Evolutionary conservation across 2,888 invertebrate species (phyloP), one percentile per base, ranked within the genome.

Genomic region (Cantharis lateralis): DNA sequence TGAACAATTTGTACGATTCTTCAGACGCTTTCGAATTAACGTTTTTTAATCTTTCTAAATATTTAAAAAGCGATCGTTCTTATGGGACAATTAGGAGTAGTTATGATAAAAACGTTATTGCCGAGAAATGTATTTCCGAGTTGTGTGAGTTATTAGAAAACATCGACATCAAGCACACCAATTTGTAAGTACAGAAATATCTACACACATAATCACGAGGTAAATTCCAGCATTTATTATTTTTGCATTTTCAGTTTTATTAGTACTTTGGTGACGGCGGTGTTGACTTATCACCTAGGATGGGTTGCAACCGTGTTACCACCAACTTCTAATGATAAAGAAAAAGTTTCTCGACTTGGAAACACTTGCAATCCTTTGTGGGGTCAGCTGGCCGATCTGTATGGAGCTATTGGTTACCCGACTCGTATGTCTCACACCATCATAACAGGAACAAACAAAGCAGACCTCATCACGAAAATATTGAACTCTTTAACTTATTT

Each of bases 211-310:
- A 18, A n/a, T n/a, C n/a, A n/a, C n/a, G n/a, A n/a, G n/a, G n/a
- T 20, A 20, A 3, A 3, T 20, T 18, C 18, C 20, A 20, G 20
- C 20, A 20, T 20, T 3, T 20, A 5, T 24, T 24, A 24, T 24
- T 9, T 32, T 32, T 32, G 5, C 5, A 84, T 83, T 92, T 92
- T 79, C 91, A 97, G 97, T 89, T 97, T 97, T 88, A 91, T 97
- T 84, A 97, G 96, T 87, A 96, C 96, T 16, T 91, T 97, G 79
- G 87, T 97, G 71, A 97, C 97, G 7, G 95, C 96, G 79, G 94
- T 97, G 68, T 89, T 97, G 72, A 97, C 97, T 0, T 93, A 97
- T 87, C 97, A 97, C 86, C 91, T 97, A 62, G 96, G 96, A 15
- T 97, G 97, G 97, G 96, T 97, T 74, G 92, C 94, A 28, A 95